Conservation (phyloP, 2,113 vertebrate species). For the Catagonus wagneri region DNA sequence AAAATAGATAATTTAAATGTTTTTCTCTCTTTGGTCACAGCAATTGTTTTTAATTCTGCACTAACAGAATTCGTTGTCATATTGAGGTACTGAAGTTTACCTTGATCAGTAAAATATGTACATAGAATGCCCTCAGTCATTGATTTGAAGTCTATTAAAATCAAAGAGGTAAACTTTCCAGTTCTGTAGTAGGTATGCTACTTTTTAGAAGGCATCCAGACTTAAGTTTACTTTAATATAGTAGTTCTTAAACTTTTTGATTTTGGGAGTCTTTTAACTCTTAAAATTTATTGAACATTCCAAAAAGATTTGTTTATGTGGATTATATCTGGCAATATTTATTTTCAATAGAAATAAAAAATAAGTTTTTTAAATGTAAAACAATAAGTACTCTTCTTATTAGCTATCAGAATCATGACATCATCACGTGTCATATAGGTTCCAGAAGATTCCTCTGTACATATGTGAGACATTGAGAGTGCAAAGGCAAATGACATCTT, state of each 20-base stretch:
- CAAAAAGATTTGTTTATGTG: neutral
- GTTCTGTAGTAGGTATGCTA: neutral
- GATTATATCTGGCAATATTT: conserved; percentile 24
- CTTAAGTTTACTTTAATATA: neutral
- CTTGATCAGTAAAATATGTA: neutral
- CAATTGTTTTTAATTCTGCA: neutral
- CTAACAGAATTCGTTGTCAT: neutral
- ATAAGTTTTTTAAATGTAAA: conserved; percentile 1
- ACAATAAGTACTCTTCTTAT: neutral
- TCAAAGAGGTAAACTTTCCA: neutral
- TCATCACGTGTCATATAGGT: neutral
- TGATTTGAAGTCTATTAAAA: conserved; percentile 5
- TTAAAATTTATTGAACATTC: neutral
- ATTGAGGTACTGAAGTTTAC: neutral
- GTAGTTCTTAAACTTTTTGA: neutral
- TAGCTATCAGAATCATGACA: neutral
- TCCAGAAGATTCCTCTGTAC: neutral
- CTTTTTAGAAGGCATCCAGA: neutral
- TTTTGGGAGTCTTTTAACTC: neutral
- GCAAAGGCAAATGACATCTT: neutral
- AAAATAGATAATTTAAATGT: neutral
- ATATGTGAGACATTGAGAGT: neutral
- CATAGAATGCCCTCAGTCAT: neutral
- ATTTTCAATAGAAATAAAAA: neutral
- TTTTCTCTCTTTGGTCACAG: neutral